Conservation (phyloP, 2,888 invertebrate genomes). For the Aproaerema taeniolella region DNA sequence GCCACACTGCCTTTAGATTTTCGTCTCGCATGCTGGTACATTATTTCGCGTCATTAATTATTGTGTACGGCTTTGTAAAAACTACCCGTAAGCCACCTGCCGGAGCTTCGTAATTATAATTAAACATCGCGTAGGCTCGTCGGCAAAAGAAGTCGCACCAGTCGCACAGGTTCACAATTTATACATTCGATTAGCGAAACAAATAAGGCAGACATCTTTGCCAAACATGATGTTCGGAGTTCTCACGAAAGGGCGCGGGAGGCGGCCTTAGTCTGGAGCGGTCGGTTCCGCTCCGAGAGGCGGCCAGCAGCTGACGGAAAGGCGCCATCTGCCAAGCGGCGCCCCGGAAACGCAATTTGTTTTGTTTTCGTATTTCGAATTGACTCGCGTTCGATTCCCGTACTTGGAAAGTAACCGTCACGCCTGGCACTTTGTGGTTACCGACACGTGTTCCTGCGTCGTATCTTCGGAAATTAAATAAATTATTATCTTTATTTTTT, state of each 20-base stretch:
- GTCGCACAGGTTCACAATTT: conserved; percentile 43
- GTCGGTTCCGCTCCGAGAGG: conserved; percentile 34
- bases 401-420: conserved; percentile 28
- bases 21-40: conserved; percentile 72
- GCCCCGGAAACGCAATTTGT: conserved; percentile 68
- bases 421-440: conserved; percentile 38
- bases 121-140: conserved; percentile 50
- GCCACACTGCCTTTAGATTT: conserved; percentile 65
- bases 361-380: conserved; percentile 58
- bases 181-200: conserved; percentile 26
- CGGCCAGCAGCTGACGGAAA: conserved; percentile 76
- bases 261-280: conserved; percentile 40
- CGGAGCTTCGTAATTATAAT: conserved; percentile 52
- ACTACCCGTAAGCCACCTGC: conserved; percentile 68
- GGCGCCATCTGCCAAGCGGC: conserved; percentile 67
- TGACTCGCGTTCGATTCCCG: conserved; percentile 40
- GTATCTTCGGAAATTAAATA: conserved; percentile 27
- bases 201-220: conserved; percentile 19
- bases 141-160: conserved; percentile 41
- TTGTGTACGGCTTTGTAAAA: conserved; percentile 58
- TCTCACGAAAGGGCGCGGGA: conserved; percentile 14
- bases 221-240: conserved; percentile 4
- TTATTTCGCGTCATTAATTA: conserved; percentile 76
- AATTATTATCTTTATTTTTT: conserved; percentile 11
- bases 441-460: conserved; percentile 40